Base-by-base conservation (phyloP, 2,113 vertebrate genomes). In the Oplegnathus fasciatus region DNA sequence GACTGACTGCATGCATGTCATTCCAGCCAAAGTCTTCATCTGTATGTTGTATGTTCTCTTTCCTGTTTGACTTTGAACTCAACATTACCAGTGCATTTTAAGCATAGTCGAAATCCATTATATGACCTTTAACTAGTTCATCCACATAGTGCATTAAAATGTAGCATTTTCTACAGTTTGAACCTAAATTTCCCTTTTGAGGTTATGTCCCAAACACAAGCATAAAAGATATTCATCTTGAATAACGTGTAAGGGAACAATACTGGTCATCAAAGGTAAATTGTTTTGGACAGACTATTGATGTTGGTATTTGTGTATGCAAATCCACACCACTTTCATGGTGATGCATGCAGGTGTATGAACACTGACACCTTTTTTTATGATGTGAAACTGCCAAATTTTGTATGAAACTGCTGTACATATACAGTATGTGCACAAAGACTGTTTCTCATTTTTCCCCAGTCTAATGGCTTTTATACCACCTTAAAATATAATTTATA, bases 401-500 rank as follows among this genome's bases (percentile, higher is more conserved):
- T 68, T 89, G 15, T 70, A 77, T 54, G 17, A 86, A 70, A 17
- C 6, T 57, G 26, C 58, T 86, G 32, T 78, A 72, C 34, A 8
- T 75, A 42, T n/a, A n/a, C n/a, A n/a, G n/a, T n/a, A 18, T 6
- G 11, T 46, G 40, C 26, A 28, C 57, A 60, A 40, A 81, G 50
- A 82, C 72, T 84, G 72, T 87, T 67, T 50, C 13, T 74, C 9
- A 28, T 67, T 65, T 76, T 24, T 75, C n/a, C 58, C 68, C 44
- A 42, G 22, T 74, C 7, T 68, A 62, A 83, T 58, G 57, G 24
- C 55, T 86, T 90, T 89, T 89, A 74, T 83, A 82, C 46, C 28
- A 75, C 11, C 54, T 66, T 20, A 76, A 85, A 84, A 84, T 87
- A 78, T 81, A 74, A 81, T 87, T 82, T 82, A 88, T 84, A 73